Conservation (phyloP, 2,797 vertebrate genomes). For the Heliangelus exortis region DNA sequence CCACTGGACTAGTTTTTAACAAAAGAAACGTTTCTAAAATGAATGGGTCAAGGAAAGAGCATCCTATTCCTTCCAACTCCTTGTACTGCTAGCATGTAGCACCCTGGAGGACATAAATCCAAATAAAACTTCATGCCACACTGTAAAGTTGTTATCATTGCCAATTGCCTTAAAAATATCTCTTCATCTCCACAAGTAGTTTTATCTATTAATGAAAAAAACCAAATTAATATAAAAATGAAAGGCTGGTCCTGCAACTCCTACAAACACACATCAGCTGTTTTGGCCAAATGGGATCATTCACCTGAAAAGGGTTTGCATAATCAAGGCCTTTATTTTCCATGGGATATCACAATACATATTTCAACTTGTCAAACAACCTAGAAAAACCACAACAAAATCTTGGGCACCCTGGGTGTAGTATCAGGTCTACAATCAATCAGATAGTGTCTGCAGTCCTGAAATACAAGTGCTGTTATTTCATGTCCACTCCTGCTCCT, state of each 20-base stretch:
- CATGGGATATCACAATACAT: background rate
- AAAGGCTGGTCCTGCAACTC: background rate
- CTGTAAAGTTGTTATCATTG: background rate
- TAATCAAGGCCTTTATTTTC: background rate
- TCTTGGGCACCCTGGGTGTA: background rate
- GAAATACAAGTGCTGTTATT: background rate
- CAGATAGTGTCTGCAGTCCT: background rate
- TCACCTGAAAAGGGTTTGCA: background rate
- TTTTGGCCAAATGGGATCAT: background rate
- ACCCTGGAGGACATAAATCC: background rate
- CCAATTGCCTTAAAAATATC: background rate
- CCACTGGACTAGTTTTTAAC: slow-evolving; percentile 11
- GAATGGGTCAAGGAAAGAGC: slow-evolving; percentile 15
- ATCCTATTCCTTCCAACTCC: background rate
- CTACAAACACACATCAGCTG: background rate
- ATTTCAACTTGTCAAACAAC: background rate
- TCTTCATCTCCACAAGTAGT: background rate
- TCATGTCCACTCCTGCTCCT: background rate
- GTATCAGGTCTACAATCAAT: background rate
- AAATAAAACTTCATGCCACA: background rate
- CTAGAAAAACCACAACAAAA: background rate
- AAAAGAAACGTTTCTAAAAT: background rate
- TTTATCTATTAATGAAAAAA: background rate
- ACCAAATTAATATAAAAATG: background rate
- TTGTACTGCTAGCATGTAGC: background rate